These are phyloP conservation scores for Drosophila putrida DNA, from an alignment of 2,888 invertebrate genomes.

Conservation along the genomic window DNA sequence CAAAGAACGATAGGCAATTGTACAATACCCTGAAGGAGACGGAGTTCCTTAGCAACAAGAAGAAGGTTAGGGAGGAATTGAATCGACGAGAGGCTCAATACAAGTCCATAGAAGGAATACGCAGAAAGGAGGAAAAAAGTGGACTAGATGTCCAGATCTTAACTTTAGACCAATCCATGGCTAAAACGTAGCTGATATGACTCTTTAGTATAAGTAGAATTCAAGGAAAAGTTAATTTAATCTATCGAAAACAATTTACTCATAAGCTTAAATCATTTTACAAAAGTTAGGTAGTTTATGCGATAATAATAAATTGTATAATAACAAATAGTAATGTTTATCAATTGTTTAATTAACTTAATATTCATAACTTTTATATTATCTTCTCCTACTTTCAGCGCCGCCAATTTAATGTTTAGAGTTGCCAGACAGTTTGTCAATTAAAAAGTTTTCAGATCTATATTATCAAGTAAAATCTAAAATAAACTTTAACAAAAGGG, in stretches of 20 bases:
- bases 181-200: conserved; percentile 9
- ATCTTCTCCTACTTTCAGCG: neutral
- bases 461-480: too few species aligned
- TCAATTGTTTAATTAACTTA: too few species aligned
- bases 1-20: neutral
- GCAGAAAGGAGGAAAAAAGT: conserved; percentile 8
- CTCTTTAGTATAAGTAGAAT: conserved; percentile 1
- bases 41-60: conserved; percentile 22
- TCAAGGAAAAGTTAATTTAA: too few species aligned
- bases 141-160: neutral
- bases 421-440: too few species aligned
- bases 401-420: too few species aligned
- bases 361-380: neutral
- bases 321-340: neutral
- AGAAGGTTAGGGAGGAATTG: conserved; percentile 31
- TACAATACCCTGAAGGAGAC: conserved; percentile 7
- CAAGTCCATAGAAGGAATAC: conserved; percentile 5
- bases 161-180: neutral
- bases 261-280: conserved; percentile 20
- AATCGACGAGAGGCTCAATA: conserved; percentile 1
- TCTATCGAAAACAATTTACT: conserved; percentile 10
- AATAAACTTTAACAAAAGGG: neutral
- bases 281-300: neutral
- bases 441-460: too few species aligned
- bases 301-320: neutral